Percentiles rank a stretch among this genome's conserved stretches.
These are phyloP conservation scores for Agriopis marginaria DNA, from an alignment of 2,888 invertebrate genomes.

Conservation along the genomic window DNA sequence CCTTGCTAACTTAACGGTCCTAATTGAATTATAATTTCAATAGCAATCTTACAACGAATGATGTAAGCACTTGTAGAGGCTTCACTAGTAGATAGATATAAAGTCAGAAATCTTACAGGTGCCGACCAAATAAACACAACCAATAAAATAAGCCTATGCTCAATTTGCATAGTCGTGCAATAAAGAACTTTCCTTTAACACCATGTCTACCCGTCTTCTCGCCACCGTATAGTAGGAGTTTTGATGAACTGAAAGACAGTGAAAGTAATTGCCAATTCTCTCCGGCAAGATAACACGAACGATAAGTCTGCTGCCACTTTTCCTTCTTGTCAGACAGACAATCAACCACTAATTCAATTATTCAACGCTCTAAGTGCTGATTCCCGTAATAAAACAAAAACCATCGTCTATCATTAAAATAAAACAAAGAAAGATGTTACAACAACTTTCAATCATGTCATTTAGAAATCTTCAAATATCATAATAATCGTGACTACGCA, in stretches of 20 bases:
- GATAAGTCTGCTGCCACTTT: conserved; percentile 69
- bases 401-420: conserved; percentile 43
- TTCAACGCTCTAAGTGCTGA: conserved; percentile 58
- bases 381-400: conserved; percentile 57
- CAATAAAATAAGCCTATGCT: conserved; percentile 29
- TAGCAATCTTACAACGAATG: conserved; percentile 39
- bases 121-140: conserved; percentile 32
- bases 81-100: conserved; percentile 49
- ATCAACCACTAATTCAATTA: conserved; percentile 71
- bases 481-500: conserved; percentile 41
- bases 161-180: conserved; percentile 19
- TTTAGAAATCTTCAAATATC: conserved; percentile 35
- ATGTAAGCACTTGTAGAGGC: conserved; percentile 60
- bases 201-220: conserved; percentile 29
- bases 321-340: conserved; percentile 67
- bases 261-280: conserved; percentile 72
- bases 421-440: conserved; percentile 46
- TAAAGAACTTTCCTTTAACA: conserved; percentile 51
- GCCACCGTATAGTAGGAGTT: conserved; percentile 44
- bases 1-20: conserved; percentile 61
- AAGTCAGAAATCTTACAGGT: background rate
- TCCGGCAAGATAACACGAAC: conserved; percentile 62
- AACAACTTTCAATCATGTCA: conserved; percentile 41
- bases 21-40: conserved; percentile 79
- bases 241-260: conserved; percentile 66